Evolutionary conservation across 2,888 invertebrate species (phyloP), one percentile per base, ranked within the genome.

Genomic region (Sminthurinus aureus): DNA sequence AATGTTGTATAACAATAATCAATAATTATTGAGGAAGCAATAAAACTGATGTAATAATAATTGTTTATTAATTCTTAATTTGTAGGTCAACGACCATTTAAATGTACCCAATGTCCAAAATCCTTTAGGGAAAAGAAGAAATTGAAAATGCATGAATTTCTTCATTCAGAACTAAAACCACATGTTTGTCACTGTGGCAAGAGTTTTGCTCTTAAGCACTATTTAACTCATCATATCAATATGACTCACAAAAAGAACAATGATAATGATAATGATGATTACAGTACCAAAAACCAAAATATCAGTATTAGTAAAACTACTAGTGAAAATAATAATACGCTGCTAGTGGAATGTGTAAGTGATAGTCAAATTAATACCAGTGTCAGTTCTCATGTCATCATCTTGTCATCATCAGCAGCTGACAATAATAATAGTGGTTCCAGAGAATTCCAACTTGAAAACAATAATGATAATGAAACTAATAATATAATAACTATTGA

Each of bases 141-240:
- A 69, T 50, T 79, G 50, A 79, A 69, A 26, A 79, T 67, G n/a
- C 79, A 79, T 69, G 79, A 79, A 50, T n/a, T 69, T 50, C 26
- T 79, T 69, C 79, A 79, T 69, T 18, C 15, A 22, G 79, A 69
- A 12, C 6, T 50, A 20, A 79, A 79, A 24, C 79, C 79, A 24
- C 38, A 38, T 24, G 26, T 64, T 38, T 79, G 67, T 67, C 13
- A 11, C 13, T 69, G 79, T 64, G 24, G 26, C 1, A 67, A 69
- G n/a, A 11, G 0, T 12, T 79, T 79, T 79, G 67, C 79, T 3
- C 69, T 69, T 6, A 24, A 26, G 38, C 79, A 79, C n/a, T 69
- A 79, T 51, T 24, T 79, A 0, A 79, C 67, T 20, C 79, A 79
- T 26, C 79, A 79, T 50, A 79, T 69, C 18, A 79, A 79, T 79